Conservation (phyloP, 2,888 invertebrate genomes). For the Hoplodrina blanda region DNA sequence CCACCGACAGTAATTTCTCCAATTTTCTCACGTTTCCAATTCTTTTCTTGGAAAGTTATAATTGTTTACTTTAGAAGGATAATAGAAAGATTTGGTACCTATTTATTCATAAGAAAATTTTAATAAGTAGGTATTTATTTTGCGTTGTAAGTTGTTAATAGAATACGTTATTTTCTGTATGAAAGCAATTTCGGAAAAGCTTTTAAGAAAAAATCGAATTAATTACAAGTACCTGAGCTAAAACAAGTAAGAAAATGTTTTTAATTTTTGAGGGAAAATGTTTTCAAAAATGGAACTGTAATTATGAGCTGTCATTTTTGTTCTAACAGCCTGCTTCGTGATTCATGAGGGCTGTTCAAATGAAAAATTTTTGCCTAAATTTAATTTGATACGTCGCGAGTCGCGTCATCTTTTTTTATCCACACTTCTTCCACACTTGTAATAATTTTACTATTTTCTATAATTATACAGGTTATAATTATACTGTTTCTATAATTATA, state of each 20-base stretch:
- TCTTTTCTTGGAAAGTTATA: background rate
- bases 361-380: no score
- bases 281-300: background rate
- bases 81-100: background rate
- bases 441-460: no score
- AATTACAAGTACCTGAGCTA: background rate
- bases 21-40: conserved; percentile 26
- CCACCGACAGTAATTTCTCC: conserved; percentile 33
- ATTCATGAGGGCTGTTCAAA: background rate
- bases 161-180: no score
- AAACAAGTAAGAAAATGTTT: background rate
- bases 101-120: background rate
- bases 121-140: no score
- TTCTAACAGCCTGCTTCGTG: background rate
- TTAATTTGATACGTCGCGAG: no score
- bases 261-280: background rate
- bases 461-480: no score
- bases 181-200: background rate
- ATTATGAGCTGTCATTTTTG: background rate
- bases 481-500: no score
- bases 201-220: background rate
- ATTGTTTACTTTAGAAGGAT: background rate
- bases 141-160: background rate
- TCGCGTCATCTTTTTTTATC: background rate
- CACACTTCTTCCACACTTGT: no score